Percentiles rank a stretch among this genome's conserved stretches.
phyloP scores from a whole-genome alignment of 2,888 invertebrate species.

The Yponomeuta malinellus region DNA sequence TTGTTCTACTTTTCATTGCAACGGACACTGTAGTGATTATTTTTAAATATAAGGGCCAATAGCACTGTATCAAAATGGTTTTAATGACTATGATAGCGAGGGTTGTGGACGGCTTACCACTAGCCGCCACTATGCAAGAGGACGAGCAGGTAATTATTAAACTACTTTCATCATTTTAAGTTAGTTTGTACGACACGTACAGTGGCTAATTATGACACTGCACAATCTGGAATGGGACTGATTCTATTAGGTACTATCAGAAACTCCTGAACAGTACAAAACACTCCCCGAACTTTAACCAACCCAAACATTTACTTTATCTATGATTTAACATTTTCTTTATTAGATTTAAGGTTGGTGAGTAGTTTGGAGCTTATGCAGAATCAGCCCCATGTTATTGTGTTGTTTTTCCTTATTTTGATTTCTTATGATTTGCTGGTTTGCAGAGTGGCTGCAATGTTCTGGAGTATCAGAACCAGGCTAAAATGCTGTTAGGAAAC shows the following conservation, averaged over 20 bases:
- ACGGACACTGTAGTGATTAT: neutral
- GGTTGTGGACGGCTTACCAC: constrained; percentile 94
- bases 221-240: neutral
- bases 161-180: neutral
- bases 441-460: constrained; percentile 93
- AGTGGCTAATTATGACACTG: neutral
- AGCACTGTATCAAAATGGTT: constrained; percentile 82
- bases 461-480: constrained; percentile 99
- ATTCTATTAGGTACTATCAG: too few species aligned
- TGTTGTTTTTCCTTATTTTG: neutral
- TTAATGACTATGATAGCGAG: constrained; percentile 98
- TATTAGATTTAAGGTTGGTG: too few species aligned
- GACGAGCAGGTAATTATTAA: constrained; percentile 89
- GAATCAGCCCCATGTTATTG: neutral
- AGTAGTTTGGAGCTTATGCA: too few species aligned
- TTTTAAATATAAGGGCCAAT: neutral
- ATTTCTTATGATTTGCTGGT: constrained; percentile 21
- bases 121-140: constrained; percentile 98
- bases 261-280: too few species aligned
- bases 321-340: too few species aligned
- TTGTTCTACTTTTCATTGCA: constrained; percentile 28
- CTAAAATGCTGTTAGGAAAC: constrained; percentile 97
- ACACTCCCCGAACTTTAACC: too few species aligned
- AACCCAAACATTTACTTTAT: too few species aligned
- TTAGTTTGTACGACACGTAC: neutral